Percentiles rank a stretch among this genome's conserved stretches.
Conservation (phyloP, 2,888 invertebrate genomes). For the Drosophila barbarae region DNA sequence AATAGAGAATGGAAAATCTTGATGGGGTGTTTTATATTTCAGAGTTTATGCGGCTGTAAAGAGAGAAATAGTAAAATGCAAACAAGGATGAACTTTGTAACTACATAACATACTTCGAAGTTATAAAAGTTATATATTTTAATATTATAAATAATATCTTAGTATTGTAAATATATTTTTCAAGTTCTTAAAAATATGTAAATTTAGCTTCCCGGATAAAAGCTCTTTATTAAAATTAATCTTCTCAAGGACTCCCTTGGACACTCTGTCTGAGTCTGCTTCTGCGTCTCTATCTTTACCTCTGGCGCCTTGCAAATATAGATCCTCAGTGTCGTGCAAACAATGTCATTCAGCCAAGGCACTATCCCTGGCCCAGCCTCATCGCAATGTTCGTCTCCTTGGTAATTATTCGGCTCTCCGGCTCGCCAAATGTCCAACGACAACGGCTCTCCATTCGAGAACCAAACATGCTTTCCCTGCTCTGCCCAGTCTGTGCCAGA, state of each 20-base stretch:
- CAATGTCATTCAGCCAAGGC: constrained; percentile 9
- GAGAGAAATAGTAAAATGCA: not conserved
- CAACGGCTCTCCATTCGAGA: constrained; percentile 1
- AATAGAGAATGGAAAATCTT: not conserved
- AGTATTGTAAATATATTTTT: not conserved
- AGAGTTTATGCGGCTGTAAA: not conserved
- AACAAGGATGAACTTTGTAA: not conserved
- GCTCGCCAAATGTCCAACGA: constrained; percentile 2
- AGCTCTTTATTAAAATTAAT: constrained; percentile 11
- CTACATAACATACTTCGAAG: too few relatives aligned
- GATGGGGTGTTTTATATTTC: not conserved
- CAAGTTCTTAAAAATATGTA: not conserved
- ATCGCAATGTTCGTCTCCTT: constrained; percentile 1
- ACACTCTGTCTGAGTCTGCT: not conserved
- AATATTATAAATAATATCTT: not conserved
- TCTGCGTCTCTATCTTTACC: not conserved
- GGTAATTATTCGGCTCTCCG: constrained; percentile 11
- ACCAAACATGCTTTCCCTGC: constrained; percentile 6
- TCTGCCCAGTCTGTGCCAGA: constrained; percentile 15
- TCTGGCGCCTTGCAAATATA: constrained; percentile 5
- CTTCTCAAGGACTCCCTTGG: not conserved
- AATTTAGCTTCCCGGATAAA: not conserved
- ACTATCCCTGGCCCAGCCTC: not conserved
- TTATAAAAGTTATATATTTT: not conserved
- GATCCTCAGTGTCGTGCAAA: not conserved